A percentile compares a stretch with the other conserved stretches of the same genome.
These are phyloP conservation scores for Ctenochaetus hawaiiensis DNA, from an alignment of 2,797 vertebrate genomes.

Conservation along the genomic window DNA sequence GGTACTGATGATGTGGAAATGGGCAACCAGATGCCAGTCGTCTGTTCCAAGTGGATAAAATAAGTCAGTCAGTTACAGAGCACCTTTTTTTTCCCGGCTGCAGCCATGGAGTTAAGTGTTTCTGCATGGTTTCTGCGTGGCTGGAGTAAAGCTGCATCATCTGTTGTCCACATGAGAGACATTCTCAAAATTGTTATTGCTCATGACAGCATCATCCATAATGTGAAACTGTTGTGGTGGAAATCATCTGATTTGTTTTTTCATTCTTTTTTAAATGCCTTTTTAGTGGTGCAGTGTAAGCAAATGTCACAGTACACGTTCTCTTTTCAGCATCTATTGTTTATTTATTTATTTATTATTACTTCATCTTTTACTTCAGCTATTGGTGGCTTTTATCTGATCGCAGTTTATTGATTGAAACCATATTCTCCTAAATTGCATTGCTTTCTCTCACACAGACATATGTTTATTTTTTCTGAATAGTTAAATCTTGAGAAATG, in stretches of 20 bases:
- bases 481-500: too few relatives aligned
- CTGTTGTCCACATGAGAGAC: neutral
- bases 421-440: neutral
- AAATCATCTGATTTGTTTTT: neutral
- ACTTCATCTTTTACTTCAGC: too few relatives aligned
- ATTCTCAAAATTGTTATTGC: neutral
- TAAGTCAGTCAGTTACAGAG: neutral
- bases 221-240: neutral
- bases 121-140: neutral
- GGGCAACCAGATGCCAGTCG: neutral
- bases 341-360: neutral
- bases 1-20: conserved; percentile 37
- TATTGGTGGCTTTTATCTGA: neutral
- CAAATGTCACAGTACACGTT: neutral
- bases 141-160: neutral
- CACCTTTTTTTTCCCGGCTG: neutral
- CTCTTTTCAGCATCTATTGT: neutral
- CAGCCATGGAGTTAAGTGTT: neutral
- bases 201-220: neutral
- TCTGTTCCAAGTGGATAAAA: conserved; percentile 30
- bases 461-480: neutral
- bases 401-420: neutral
- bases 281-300: neutral
- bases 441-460: neutral
- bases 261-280: neutral